These are phyloP conservation scores for Patagioenas fasciata DNA, from an alignment of 2,113 vertebrate species.

Conservation along the genomic window DNA sequence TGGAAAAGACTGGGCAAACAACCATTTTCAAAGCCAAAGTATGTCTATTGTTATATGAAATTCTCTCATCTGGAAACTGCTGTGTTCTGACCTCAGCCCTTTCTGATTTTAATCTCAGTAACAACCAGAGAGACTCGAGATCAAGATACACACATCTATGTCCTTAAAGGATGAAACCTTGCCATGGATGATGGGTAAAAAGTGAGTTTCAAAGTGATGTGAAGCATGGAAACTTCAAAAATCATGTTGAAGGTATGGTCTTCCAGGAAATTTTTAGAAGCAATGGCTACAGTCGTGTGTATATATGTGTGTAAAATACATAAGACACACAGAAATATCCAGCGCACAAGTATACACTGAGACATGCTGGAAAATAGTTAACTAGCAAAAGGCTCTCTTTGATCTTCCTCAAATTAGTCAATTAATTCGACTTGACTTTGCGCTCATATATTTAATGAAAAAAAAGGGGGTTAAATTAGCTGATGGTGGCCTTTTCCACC, in stretches of 20 bases:
- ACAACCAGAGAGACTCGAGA: neutral
- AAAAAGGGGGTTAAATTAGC: neutral
- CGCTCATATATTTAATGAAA: too few relatives aligned
- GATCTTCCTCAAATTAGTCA: neutral
- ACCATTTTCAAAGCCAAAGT: neutral
- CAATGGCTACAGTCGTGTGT: fast-evolving
- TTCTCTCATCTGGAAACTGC: neutral
- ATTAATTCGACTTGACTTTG: fast-evolving
- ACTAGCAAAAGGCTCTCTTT: neutral
- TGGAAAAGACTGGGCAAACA: neutral
- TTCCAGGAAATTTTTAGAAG: neutral
- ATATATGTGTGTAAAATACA: fast-evolving
- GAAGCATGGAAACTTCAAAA: neutral
- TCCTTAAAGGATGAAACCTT: neutral
- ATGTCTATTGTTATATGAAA: neutral
- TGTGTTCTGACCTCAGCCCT: neutral
- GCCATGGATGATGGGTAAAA: neutral
- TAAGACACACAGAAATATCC: neutral
- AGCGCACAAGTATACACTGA: fast-evolving
- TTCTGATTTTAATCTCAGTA: neutral
- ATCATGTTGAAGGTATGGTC: fast-evolving
- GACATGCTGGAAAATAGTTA: neutral
- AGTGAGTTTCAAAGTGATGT: neutral
- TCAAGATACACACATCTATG: neutral
- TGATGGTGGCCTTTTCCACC: neutral